Evolutionary conservation across 2,113 vertebrate genomes (phyloP), one percentile per base, ranked within the genome.

Genomic region (Siphamia tubifer): DNA sequence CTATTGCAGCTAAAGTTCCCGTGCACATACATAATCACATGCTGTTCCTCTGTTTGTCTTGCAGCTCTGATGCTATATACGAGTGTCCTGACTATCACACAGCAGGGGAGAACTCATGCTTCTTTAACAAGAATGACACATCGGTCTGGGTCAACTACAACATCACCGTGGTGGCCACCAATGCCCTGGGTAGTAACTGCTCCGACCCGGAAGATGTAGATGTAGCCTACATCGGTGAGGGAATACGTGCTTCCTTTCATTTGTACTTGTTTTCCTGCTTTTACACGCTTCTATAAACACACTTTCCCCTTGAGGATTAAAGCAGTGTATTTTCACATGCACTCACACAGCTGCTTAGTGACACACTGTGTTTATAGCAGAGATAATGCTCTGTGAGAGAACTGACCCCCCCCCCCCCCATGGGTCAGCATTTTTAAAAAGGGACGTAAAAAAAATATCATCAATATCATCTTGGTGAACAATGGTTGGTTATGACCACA

Each of bases 21-120:
- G 36, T 3, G 4, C n/a, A 32, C 7, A 35, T 16, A 40, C n/a
- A 13, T 4, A 3, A 19, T 53, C 8, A 61, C 65, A 39, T 27
- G 19, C 15, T 15, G 6, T 53, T 55, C 49, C 19, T 27, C 17
- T 62, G 4, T 44, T 1, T 82, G 16, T 49, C 52, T 71, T 20
- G 40, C 81, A 91, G 80, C 90, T 95, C 83, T 5, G 83, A 90
- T 12, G 35, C 38, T 0, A 86, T 68, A 28, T 64, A 90, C 31
- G 94, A 97, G 82, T 99, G 98, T 81, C 93, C 95, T 2, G 96
- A 99, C 87, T 99, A 99, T 81, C 63, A 11, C 74, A 95, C 93
- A 0, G 90, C 93, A 0, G 98, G 98, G 8, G 84, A 91, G 49
- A 95, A 96, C 85, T 96, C 96, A 74, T 99, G 98, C 79, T 96